phyloP scores from a whole-genome alignment of 1,140 invertebrate genomes.

The Dufourea novaeangliae region DNA sequence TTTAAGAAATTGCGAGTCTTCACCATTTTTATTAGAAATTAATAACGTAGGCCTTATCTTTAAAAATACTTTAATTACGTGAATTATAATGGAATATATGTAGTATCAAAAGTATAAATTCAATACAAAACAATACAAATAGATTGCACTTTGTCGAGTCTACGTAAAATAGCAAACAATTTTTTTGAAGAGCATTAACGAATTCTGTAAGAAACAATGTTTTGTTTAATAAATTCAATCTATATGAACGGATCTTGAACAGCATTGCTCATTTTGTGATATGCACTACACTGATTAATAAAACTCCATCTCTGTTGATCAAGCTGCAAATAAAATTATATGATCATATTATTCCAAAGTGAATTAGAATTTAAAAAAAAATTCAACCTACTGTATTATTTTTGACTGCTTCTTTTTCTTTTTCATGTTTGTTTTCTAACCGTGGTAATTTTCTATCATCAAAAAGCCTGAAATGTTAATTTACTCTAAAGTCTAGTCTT shows the following conservation, averaged over 20 bases:
- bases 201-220: not conserved
- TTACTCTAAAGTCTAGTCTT: not conserved
- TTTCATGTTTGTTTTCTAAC: constrained; percentile 7
- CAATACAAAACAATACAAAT: constrained; percentile 28
- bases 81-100: constrained; percentile 6
- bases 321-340: constrained; percentile 38
- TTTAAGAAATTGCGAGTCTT: not conserved
- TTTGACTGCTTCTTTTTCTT: constrained; percentile 11
- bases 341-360: constrained; percentile 2
- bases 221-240: not conserved
- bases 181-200: not conserved
- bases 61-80: not conserved
- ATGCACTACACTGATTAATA: constrained; percentile 55
- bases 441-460: not conserved
- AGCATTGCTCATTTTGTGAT: constrained; percentile 52
- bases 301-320: constrained; percentile 57
- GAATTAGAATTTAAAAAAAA: not conserved
- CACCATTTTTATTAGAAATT: not conserved
- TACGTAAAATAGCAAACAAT: not conserved
- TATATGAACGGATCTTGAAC: not conserved
- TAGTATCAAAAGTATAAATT: constrained; percentile 22
- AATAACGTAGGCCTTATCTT: not conserved
- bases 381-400: constrained; percentile 42
- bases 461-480: constrained; percentile 22
- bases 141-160: not conserved